Base-by-base conservation (phyloP, 2,113 vertebrate genomes). In the Xyliphius kryptos region DNA sequence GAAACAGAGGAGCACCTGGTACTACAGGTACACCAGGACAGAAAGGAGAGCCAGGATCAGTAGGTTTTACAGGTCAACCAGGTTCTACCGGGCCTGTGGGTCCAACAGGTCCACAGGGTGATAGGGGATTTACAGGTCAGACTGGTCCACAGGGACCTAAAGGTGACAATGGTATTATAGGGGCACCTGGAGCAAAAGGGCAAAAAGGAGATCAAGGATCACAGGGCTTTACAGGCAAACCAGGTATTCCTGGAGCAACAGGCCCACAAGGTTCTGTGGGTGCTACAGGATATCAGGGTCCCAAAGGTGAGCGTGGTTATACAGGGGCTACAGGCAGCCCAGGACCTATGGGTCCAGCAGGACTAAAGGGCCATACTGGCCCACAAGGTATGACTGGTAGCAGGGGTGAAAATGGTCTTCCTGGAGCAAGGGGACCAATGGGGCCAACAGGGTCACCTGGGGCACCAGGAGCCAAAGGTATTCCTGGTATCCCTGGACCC, bases 331-430 rank as follows among this genome's bases (percentile, higher is more conserved):
- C 90, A 53, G 95, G 95, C 67, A 61, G 82, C 26, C 86, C 89
- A 19, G 95, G 95, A 53, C 67, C 81, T 17, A 67, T 79, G 66
- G 94, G 94, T 1, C 82, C 80, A 6, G 66, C 77, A 66, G 95
- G 95, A 72, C 69, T 32, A 21, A 92, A 93, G 71, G 95, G 95
- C 60, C 68, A 86, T 46, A 79, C 88, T 70, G 95, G 94, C 7
- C 15, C 67, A 14, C 74, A 84, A 15, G 95, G 95, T 10, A 74
- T 85, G 46, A 82, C 87, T 73, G 95, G 95, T 7, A 80, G 81
- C 41, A 83, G 86, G 47, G 95, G 86, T 58, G 82, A 86, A 59
- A 68, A 38, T 17, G 86, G 95, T 70, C 86, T 82, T 57, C 88
- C 92, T 61, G 95, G 95, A 11, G 63, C 63, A 56, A 89, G 86